Evolutionary conservation across 2,113 vertebrate genomes (phyloP), one percentile per base, ranked within the genome.

Genomic region (Axis porcinus): DNA sequence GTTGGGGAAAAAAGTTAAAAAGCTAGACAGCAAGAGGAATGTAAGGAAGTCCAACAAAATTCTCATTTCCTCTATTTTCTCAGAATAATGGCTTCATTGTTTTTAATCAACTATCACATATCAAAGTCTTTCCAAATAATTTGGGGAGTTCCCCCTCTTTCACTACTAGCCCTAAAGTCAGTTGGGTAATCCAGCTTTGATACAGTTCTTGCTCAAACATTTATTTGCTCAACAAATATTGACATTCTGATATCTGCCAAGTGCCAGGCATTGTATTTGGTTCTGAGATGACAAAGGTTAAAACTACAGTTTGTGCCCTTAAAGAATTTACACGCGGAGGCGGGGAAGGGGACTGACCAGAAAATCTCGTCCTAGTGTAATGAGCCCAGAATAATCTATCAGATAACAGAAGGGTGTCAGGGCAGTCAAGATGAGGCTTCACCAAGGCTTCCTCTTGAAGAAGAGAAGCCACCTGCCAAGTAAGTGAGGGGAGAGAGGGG

Each of bases 191-290:
- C 92, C 47, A 85, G 54, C 45, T 79, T 54, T 23, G 16, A 25
- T 45, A 33, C 5, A 57, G 17, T 67, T 97, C 58, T 85, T 91
- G 57, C 19, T n/a, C 78, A 86, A 89, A 82, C 25, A 85, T 70
- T 84, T 52, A 89, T 86, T 94, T 86, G 67, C 28, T 94, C 67
- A 76, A 76, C 78, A 62, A 81, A 76, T 91, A 76, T 92, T 96
- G 47, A 81, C 55, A 47, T 94, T 86, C 89, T 64, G 84, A 28
- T 82, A 64, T 23, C 82, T 83, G 78, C 64, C 64, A 62, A 76
- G 86, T 91, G 64, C 78, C 82, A 45, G 93, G 47, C 27, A 30
- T 85, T 30, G 6, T 45, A 16, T 89, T 82, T 64, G 67, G 45
- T 76, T 82, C 28, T 82, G 70, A 83, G 84, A 86, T 30, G 64